phyloP scores from a whole-genome alignment of 2,113 vertebrate species.

The Mus spicilegus region DNA sequence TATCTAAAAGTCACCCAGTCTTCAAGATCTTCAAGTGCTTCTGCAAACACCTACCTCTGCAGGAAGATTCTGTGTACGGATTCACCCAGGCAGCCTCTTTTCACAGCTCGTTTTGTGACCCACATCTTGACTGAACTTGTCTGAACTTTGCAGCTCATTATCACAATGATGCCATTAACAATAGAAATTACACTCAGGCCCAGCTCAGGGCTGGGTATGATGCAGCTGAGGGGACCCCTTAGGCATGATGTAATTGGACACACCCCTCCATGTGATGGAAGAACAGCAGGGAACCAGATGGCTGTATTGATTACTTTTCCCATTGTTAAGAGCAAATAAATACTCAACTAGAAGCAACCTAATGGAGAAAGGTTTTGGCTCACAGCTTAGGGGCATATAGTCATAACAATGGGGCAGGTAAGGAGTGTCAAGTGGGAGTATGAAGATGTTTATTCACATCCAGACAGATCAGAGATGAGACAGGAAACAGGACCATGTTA shows the following conservation, averaged over 20 bases:
- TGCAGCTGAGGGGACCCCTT: fast-evolving
- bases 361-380: background rate
- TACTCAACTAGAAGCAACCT: background rate
- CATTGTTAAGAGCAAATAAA: background rate
- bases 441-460: background rate
- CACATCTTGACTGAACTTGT: background rate
- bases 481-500: background rate
- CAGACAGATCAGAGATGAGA: background rate
- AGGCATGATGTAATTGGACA: fast-evolving
- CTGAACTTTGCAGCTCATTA: background rate
- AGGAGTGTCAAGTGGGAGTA: background rate
- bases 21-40: background rate
- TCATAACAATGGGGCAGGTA: background rate
- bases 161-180: fast-evolving
- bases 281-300: background rate
- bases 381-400: background rate
- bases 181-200: background rate
- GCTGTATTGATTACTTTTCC: background rate
- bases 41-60: background rate
- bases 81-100: background rate
- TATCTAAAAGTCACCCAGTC: background rate
- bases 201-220: fast-evolving
- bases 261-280: background rate
- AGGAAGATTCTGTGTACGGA: background rate
- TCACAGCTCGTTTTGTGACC: fast-evolving